phyloP scores from a whole-genome alignment of 2,113 vertebrate species.

The Brachirus orientalis region DNA sequence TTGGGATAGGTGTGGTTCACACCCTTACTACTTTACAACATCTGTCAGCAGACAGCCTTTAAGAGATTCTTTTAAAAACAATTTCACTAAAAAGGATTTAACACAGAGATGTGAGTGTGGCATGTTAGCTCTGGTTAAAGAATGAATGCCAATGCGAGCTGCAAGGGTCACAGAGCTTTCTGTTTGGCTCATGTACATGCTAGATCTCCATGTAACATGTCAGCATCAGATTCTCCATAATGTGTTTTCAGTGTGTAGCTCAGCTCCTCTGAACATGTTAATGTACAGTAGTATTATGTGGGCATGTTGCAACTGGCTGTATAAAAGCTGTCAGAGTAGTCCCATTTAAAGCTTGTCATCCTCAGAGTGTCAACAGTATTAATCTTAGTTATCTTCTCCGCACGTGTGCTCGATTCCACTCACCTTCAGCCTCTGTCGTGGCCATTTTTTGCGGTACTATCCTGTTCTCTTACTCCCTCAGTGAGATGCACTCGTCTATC shows the following conservation, averaged over 20 bases:
- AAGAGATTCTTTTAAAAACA: conserved; percentile 9
- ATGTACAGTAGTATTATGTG: conserved; percentile 20
- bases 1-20: conserved; percentile 21
- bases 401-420: neutral
- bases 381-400: conserved; percentile 32
- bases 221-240: conserved; percentile 12
- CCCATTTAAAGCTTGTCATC: conserved; percentile 21
- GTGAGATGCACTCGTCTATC: conserved; percentile 8
- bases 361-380: conserved; percentile 7
- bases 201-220: neutral
- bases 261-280: conserved; percentile 31
- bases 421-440: conserved; percentile 3
- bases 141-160: neutral
- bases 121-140: neutral
- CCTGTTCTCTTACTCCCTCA: neutral
- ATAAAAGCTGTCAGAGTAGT: conserved; percentile 35
- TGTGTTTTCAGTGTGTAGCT: conserved; percentile 18
- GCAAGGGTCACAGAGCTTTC: neutral
- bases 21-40: conserved; percentile 11
- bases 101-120: neutral
- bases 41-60: conserved; percentile 18
- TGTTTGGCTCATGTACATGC: conserved; percentile 1
- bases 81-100: no score
- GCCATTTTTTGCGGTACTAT: conserved; percentile 2
- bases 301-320: conserved; percentile 57